phyloP scores from a whole-genome alignment of 2,888 invertebrate genomes.

The Flexamia atlantica region DNA sequence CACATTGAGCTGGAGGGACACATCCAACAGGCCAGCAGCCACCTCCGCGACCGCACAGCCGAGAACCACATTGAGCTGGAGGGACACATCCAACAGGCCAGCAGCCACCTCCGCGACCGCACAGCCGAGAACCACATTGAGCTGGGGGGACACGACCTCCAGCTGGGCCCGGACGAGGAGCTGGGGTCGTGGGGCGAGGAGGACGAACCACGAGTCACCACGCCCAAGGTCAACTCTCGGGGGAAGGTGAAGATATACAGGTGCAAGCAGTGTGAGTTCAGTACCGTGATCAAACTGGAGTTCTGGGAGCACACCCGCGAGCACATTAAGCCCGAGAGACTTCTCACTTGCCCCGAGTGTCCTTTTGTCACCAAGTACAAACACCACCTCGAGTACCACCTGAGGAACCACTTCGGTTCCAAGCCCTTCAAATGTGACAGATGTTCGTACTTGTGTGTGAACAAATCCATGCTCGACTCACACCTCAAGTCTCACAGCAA shows the following conservation, averaged over 20 bases:
- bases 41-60: too few relatives aligned
- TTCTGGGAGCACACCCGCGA: conserved; percentile 95
- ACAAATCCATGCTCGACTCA: conserved; percentile 99
- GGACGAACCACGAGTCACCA: conserved; percentile 79
- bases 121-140: conserved; percentile 77
- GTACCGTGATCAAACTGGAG: conserved; percentile 91
- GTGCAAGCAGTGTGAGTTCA: conserved; percentile 72
- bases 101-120: conserved; percentile 78
- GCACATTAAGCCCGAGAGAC: conserved; percentile 96
- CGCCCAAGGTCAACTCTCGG: conserved; percentile 85
- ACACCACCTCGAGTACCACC: conserved; percentile 98
- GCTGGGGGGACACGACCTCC: conserved; percentile 75
- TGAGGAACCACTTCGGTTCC: conserved; percentile 95
- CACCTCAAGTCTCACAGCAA: conserved; percentile 97
- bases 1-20: too few relatives aligned
- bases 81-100: too few relatives aligned
- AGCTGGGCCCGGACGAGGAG: conserved; percentile 71
- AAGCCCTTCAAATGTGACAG: conserved; percentile 97
- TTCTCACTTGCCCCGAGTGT: conserved; percentile 93
- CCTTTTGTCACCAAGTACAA: conserved; percentile 99
- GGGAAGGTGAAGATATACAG: conserved; percentile 80
- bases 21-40: too few relatives aligned
- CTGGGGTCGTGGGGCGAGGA: conserved; percentile 70
- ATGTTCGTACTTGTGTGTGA: conserved; percentile 95
- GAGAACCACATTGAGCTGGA: too few relatives aligned